Evolutionary conservation across 2,113 vertebrate genomes (phyloP), one percentile per base, ranked within the genome.

Genomic region (Chionis minor): DNA sequence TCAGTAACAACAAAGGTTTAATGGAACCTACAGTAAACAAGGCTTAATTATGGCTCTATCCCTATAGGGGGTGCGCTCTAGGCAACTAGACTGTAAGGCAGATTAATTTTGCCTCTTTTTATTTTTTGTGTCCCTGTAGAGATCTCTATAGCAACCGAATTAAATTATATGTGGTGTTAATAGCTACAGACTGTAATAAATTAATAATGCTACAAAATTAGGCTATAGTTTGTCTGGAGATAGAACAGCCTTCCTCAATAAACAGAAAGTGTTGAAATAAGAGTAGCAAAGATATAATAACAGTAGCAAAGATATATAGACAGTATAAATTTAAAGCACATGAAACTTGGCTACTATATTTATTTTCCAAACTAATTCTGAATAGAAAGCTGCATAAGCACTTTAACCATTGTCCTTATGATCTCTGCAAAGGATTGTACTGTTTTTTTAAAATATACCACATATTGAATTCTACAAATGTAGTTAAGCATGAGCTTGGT

Each of bases 1-100:
- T 97, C 93, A 90, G 61, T 85, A 81, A 92, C 92, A 98, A 79
- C 35, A 96, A 95, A 97, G 49, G 23, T 86, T 96, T 96, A 92
- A 96, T 94, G 86, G 77, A 94, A 96, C 61, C 61, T 52, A 93
- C 55, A 27, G 72, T 95, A 98, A 98, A 97, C 79, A 96, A 92
- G 89, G 90, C 72, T 97, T 98, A 98, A 98, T 98, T 97, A 97
- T 85, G 97, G 42, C 17, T 21, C 82, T 98, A 59, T 95, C 95
- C 59, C 89, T 92, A 45, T 87, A 97, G 87, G 85, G 52, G 93
- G 95, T 97, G 69, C 97, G 95, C 94, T 97, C 87, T 93, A 94
- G 92, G 91, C 97, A 97, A 62, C 84, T 94, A 85, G 91, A 96
- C 69, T 81, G 40, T 81, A 94, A 96, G 38, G 65, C 59, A 95